Conservation (phyloP, 2,888 invertebrate genomes). For the Orchestes rusci region DNA sequence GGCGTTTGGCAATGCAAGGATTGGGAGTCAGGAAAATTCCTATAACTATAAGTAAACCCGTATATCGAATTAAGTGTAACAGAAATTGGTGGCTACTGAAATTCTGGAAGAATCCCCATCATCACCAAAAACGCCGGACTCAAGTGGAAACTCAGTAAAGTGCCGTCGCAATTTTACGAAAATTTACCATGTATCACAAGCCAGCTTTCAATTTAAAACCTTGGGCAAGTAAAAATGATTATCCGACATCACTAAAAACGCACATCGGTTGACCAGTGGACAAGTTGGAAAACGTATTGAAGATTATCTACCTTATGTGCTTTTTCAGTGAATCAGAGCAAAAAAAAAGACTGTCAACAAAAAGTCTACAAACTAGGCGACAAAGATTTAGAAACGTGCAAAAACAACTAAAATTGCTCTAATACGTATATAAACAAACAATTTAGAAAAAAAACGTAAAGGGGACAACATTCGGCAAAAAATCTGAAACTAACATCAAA, state of each 20-base stretch:
- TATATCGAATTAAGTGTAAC: neutral
- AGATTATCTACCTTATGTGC: too few relatives aligned
- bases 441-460: too few relatives aligned
- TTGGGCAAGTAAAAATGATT: constrained; percentile 13
- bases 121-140: constrained; percentile 16
- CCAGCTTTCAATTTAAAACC: constrained; percentile 16
- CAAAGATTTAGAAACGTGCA: too few relatives aligned
- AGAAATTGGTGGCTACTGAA: neutral
- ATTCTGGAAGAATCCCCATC: too few relatives aligned
- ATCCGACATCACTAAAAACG: too few relatives aligned
- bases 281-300: too few relatives aligned
- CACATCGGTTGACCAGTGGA: too few relatives aligned
- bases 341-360: constrained; percentile 1
- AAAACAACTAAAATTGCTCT: too few relatives aligned
- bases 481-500: too few relatives aligned
- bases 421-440: too few relatives aligned
- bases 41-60: neutral
- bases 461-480: too few relatives aligned
- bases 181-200: constrained; percentile 23
- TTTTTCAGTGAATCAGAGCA: too few relatives aligned
- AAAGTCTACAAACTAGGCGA: neutral
- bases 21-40: neutral
- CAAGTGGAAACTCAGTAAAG: constrained; percentile 16
- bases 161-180: constrained; percentile 22
- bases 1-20: neutral